Conservation (phyloP, 2,888 invertebrate genomes). For the Callimorpha dominula region DNA sequence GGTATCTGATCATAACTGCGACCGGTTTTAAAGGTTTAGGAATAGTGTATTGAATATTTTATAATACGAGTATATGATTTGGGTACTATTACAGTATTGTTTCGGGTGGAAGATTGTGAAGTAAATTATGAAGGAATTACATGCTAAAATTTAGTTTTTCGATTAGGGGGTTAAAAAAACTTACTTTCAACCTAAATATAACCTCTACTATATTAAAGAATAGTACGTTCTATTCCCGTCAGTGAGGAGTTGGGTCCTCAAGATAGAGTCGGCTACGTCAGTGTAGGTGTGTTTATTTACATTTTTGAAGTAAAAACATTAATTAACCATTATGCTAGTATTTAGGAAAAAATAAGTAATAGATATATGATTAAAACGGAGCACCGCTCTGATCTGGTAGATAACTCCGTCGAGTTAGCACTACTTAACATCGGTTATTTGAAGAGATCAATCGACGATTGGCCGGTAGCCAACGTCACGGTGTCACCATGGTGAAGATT, state of each 20-base stretch:
- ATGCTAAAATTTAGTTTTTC: not conserved
- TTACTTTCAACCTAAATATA: not conserved
- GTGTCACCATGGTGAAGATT: too few relatives aligned
- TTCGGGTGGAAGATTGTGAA: not conserved
- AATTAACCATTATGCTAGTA: too few relatives aligned
- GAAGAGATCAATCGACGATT: not conserved
- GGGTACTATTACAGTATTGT: not conserved
- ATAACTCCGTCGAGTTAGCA: not conserved
- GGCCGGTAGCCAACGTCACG: too few relatives aligned
- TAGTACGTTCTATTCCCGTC: too few relatives aligned
- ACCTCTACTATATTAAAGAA: not conserved
- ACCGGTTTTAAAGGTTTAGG: conserved; percentile 35
- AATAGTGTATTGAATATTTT: conserved; percentile 24
- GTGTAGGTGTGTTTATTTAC: too few relatives aligned
- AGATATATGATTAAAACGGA: too few relatives aligned
- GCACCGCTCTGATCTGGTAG: too few relatives aligned
- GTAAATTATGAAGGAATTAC: not conserved
- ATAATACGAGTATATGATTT: conserved; percentile 1
- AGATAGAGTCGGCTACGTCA: too few relatives aligned
- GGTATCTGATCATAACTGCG: conserved; percentile 44
- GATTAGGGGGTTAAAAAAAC: too few relatives aligned
- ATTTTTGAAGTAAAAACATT: too few relatives aligned
- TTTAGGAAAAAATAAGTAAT: too few relatives aligned
- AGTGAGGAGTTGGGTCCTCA: too few relatives aligned
- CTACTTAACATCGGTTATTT: not conserved